phyloP scores from a whole-genome alignment of 2,888 invertebrate species.

The Nysson spinosus region DNA sequence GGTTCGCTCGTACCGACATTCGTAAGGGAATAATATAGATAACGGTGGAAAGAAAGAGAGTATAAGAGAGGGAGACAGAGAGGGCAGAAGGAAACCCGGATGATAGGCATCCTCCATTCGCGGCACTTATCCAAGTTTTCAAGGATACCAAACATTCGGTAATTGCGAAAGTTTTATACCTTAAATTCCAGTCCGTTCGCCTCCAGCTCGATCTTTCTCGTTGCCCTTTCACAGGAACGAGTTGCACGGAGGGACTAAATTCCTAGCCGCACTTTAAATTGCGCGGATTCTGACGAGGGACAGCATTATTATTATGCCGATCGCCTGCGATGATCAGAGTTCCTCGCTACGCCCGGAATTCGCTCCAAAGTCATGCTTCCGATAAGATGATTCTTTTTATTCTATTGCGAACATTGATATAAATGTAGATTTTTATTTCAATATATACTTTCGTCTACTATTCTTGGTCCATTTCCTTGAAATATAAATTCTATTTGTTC shows the following conservation, averaged over 20 bases:
- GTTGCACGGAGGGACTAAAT: constrained; percentile 31
- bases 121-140: constrained; percentile 69
- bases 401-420: too few relatives aligned
- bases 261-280: constrained; percentile 47
- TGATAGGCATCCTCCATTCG: constrained; percentile 44
- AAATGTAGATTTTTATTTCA: too few relatives aligned
- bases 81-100: background rate
- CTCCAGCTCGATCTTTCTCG: constrained; percentile 16
- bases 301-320: constrained; percentile 41
- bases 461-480: too few relatives aligned
- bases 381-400: too few relatives aligned
- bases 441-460: too few relatives aligned
- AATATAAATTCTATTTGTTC: too few relatives aligned
- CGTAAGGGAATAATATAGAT: background rate
- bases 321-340: constrained; percentile 15
- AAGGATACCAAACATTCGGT: constrained; percentile 74
- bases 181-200: constrained; percentile 66
- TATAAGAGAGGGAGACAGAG: background rate
- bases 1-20: background rate
- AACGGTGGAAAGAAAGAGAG: background rate
- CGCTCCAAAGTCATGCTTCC: constrained; percentile 4
- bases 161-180: constrained; percentile 75
- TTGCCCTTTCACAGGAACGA: constrained; percentile 15
- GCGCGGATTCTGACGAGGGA: constrained; percentile 47
- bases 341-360: constrained; percentile 6